Evolutionary conservation across 1,140 invertebrate genomes (phyloP).

Genomic region (Zaprionus africanus): DNA sequence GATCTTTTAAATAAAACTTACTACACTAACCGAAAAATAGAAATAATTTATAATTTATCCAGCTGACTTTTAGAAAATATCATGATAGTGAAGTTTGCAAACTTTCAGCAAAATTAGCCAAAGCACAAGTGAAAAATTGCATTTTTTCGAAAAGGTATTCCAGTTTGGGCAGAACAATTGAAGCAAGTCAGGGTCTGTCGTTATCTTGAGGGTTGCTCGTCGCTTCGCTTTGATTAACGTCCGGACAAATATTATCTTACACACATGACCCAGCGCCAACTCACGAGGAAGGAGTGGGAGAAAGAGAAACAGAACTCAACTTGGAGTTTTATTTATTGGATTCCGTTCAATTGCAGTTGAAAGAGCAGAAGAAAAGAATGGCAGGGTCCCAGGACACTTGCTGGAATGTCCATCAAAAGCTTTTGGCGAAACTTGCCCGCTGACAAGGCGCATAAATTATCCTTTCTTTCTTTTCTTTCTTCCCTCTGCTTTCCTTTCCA

Average conservation of each 20-base stretch:
- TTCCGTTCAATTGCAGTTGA: constrained; percentile 52
- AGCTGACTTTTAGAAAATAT: not conserved
- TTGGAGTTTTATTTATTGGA: constrained; percentile 67
- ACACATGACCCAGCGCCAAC: constrained; percentile 46
- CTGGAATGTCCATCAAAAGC: constrained; percentile 45
- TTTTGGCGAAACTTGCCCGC: constrained; percentile 18
- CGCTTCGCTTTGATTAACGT: constrained; percentile 39
- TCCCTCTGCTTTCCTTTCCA: constrained; percentile 28
- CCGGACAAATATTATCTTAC: constrained; percentile 67
- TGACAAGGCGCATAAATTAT: constrained; percentile 76
- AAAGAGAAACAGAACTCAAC: constrained; percentile 6
- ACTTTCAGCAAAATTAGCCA: not conserved
- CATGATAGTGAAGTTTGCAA: not conserved
- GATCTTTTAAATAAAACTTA: not conserved
- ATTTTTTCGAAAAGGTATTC: not conserved
- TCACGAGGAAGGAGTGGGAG: not conserved
- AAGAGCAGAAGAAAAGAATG: constrained; percentile 31
- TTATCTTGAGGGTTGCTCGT: not conserved
- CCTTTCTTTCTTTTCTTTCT: constrained; percentile 48
- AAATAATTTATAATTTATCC: not conserved
- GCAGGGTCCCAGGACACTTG: constrained; percentile 52
- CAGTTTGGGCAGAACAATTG: not conserved
- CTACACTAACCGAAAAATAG: not conserved
- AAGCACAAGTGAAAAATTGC: not conserved
- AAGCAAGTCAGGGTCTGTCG: not conserved